Evolutionary conservation across 30 jellyfish, hydroid and myxozoan genomes (phyloP).

Genomic region (Rhopilema esculentum): DNA sequence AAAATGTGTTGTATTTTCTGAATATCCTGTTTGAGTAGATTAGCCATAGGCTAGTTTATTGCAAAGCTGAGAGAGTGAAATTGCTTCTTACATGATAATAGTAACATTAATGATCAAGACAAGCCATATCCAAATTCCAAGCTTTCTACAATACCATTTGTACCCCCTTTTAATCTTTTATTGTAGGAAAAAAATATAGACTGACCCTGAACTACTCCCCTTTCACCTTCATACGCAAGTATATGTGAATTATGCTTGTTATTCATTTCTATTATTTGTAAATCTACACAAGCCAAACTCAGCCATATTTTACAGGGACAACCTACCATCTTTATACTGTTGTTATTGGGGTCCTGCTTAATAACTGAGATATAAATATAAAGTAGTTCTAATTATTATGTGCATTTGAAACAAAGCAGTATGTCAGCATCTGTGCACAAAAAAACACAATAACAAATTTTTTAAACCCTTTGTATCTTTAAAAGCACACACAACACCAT

Average conservation of each 20-base stretch:
- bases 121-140: neutral
- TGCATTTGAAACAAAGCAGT: neutral
- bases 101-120: neutral
- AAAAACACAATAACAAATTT: neutral
- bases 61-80: neutral
- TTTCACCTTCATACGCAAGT: neutral
- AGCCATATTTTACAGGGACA: neutral
- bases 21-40: no score
- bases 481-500: neutral
- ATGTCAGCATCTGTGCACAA: neutral
- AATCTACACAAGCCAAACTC: neutral
- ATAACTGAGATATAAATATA: neutral
- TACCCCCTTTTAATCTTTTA: neutral
- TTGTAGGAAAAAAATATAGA: neutral
- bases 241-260: neutral
- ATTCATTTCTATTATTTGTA: neutral
- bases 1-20: no score
- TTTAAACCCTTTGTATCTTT: neutral
- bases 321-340: neutral
- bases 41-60: neutral
- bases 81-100: neutral
- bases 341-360: neutral
- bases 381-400: neutral
- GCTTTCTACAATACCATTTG: neutral
- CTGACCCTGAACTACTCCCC: neutral